Conservation (phyloP, 2,888 invertebrate species). For the Adelphocoris suturalis region DNA sequence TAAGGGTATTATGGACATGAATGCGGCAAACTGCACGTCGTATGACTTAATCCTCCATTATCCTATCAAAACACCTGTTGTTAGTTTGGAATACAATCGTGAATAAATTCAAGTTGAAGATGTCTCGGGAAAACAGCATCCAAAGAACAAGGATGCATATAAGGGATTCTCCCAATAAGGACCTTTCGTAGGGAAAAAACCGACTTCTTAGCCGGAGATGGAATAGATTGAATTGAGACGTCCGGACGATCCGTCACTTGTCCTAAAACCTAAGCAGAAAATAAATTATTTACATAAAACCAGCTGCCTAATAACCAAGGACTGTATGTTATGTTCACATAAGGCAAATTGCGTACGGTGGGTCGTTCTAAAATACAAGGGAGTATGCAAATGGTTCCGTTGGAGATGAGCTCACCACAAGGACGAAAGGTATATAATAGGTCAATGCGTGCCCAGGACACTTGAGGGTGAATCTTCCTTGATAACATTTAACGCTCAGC, state of each 20-base stretch:
- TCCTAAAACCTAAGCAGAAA: background rate
- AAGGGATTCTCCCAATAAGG: slow-evolving; percentile 22
- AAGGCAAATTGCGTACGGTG: background rate
- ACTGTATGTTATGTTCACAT: background rate
- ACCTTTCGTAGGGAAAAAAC: background rate
- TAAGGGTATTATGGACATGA: background rate
- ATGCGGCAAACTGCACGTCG: background rate
- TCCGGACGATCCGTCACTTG: slow-evolving; percentile 1
- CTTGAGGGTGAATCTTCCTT: slow-evolving; percentile 19
- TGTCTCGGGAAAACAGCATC: background rate
- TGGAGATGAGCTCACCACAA: slow-evolving; percentile 2
- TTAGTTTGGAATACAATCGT: background rate
- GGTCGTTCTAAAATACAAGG: background rate
- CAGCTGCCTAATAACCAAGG: slow-evolving; percentile 4
- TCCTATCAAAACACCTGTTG: slow-evolving; percentile 12
- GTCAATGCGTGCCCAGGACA: slow-evolving; percentile 36
- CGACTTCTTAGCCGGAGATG: background rate
- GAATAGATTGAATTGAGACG: slow-evolving; percentile 36
- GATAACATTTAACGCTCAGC: slow-evolving; percentile 6
- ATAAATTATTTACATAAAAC: slow-evolving; percentile 11
- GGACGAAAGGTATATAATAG: slow-evolving; percentile 11
- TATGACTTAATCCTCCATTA: slow-evolving; percentile 36
- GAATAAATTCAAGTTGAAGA: slow-evolving; percentile 24
- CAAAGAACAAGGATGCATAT: background rate
- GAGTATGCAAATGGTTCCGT: background rate